phyloP scores from a whole-genome alignment of 23 tunicate species.

The Ciona savignyi region DNA sequence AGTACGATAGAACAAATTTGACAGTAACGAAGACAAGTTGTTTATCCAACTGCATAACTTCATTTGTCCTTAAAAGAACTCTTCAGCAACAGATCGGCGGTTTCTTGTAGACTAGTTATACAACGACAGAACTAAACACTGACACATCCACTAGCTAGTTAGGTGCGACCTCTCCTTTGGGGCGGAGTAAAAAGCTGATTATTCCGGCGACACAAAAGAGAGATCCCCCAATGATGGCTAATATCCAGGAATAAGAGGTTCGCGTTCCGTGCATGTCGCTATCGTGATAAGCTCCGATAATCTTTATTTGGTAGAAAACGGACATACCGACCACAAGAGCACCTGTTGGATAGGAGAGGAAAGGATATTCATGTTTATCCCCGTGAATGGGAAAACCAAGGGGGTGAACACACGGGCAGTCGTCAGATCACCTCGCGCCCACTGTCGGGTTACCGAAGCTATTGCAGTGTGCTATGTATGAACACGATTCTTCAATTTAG shows the following conservation, averaged over 20 bases:
- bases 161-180: conserved; percentile 4
- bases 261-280: conserved; percentile 5
- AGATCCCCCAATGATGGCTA: conserved; percentile 8
- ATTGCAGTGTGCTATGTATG: too few relatives aligned
- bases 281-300: conserved; percentile 7
- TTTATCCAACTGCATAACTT: too few relatives aligned
- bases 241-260: conserved; percentile 17
- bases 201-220: conserved; percentile 7
- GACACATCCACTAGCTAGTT: conserved; percentile 7
- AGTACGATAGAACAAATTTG: too few relatives aligned
- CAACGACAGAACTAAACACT: background rate
- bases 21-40: too few relatives aligned
- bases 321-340: conserved; percentile 6
- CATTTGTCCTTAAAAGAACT: too few relatives aligned
- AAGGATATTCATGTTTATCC: too few relatives aligned
- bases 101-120: background rate
- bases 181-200: conserved; percentile 1
- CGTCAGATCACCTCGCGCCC: too few relatives aligned
- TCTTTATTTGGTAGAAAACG: conserved; percentile 3
- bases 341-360: conserved; percentile 1
- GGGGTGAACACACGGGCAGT: too few relatives aligned
- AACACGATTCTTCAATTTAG: too few relatives aligned
- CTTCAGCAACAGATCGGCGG: too few relatives aligned
- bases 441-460: too few relatives aligned
- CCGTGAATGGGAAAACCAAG: too few relatives aligned